Evolutionary conservation across 1,140 invertebrate genomes (phyloP), one percentile per base, ranked within the genome.

Genomic region (Cylas formicarius): DNA sequence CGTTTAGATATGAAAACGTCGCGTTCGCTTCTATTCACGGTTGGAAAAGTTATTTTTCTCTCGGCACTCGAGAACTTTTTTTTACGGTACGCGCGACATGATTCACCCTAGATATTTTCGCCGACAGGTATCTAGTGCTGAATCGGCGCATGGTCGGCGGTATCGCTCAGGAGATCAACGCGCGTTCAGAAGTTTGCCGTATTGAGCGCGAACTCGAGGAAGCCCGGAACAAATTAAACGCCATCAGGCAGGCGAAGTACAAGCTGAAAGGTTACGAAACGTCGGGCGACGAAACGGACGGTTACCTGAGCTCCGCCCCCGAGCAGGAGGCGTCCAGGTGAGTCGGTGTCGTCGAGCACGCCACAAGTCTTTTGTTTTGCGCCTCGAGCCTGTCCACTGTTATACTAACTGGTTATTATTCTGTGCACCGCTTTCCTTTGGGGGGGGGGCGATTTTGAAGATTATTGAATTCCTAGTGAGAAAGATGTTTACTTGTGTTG

Each of bases 131-230:
- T 26, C 70, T 97, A 3, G 81, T 95, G 29, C 76, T 98, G 13
- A 92, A 95, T 61, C 81, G 84, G 28, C 72, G 85, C 32, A 92
- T 95, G 83, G 93, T 97, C 4, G 88, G 87, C 36, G 89, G 90
- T 14, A 90, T 93, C 57, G 88, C 89, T 1, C 89, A 94, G 61
- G 90, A 94, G 70, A 91, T 95, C 31, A 82, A 92, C 60, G 48
- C 39, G 3, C 48, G 47, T 47, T 49, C 52, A 7, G 52, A 92
- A 57, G 90, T 97, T 0, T 70, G 97, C 13, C 77, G 87, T 45
- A 96, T 95, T 60, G 94, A 98, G 65, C 80, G 85, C 43, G 88
- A 99, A 70, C 67, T 98, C 18, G 86, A 92, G 59, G 89, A 92
- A 61, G 96, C 96, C 0, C 73, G 92, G 37, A 82, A 84, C n/a